These are phyloP conservation scores for Jaculus jaculus DNA, from an alignment of 2,113 vertebrate genomes.

Conservation along the genomic window DNA sequence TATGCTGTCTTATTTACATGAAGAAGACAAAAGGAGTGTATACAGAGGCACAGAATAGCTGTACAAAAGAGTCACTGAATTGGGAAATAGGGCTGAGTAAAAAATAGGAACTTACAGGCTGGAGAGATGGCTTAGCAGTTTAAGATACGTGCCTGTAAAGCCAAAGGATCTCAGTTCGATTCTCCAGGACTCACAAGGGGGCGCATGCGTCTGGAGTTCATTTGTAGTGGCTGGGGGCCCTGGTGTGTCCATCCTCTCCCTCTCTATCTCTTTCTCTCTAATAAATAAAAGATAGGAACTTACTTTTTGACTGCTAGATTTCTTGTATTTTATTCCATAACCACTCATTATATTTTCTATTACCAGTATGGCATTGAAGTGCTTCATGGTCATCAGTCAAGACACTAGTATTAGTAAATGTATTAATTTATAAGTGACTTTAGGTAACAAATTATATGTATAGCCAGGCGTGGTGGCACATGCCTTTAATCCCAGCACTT, in stretches of 20 bases:
- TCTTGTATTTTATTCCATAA: slow-evolving; percentile 40
- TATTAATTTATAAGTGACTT: slow-evolving; percentile 38
- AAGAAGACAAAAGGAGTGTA: background rate
- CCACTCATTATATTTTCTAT: background rate
- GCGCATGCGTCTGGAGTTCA: too few species aligned
- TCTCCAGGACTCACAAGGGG: too few species aligned
- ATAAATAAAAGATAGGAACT: slow-evolving; percentile 10
- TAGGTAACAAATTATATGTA: background rate
- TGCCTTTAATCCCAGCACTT: too few species aligned
- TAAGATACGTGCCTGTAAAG: too few species aligned
- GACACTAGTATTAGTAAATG: background rate
- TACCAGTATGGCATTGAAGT: background rate
- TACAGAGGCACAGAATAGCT: background rate
- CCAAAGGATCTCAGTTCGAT: too few species aligned
- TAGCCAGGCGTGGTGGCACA: background rate
- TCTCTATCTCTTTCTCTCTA: too few species aligned
- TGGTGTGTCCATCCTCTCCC: too few species aligned
- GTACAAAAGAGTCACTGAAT: background rate
- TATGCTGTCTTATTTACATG: background rate
- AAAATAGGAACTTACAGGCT: background rate
- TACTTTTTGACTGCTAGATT: slow-evolving; percentile 15
- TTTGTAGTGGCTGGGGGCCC: too few species aligned
- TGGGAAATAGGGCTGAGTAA: background rate
- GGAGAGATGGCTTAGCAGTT: too few species aligned
- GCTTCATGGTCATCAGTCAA: background rate